These are phyloP conservation scores for Scaeva pyrastri DNA, from an alignment of 2,888 invertebrate species.

Conservation along the genomic window DNA sequence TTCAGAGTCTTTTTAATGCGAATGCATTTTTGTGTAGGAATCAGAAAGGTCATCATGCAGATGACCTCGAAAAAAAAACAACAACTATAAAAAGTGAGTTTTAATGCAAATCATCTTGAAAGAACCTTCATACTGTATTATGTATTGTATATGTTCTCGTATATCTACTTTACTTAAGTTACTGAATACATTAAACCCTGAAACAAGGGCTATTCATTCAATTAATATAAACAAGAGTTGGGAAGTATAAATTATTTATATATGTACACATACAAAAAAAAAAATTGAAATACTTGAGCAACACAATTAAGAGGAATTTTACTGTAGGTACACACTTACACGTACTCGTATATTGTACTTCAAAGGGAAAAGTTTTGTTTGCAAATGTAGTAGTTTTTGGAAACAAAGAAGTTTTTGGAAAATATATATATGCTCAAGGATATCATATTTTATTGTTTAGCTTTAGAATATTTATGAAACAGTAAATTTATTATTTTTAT, in stretches of 20 bases:
- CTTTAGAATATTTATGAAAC: neutral
- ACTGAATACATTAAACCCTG: constrained; percentile 14
- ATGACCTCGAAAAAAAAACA: constrained; percentile 33
- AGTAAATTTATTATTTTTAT: neutral
- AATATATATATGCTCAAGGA: neutral
- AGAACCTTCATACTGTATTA: neutral
- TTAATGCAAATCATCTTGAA: constrained; percentile 51
- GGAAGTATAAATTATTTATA: constrained; percentile 30
- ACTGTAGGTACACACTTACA: neutral
- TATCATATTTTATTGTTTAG: constrained; percentile 18
- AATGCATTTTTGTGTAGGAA: constrained; percentile 38
- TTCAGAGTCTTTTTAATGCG: constrained; percentile 18
- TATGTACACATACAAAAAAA: neutral
- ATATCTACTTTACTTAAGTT: neutral
- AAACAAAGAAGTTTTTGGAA: constrained; percentile 8
- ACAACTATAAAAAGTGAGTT: neutral
- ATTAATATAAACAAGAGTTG: constrained; percentile 47
- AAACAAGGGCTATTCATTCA: constrained; percentile 6
- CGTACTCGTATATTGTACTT: neutral
- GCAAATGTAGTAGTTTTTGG: constrained; percentile 15
- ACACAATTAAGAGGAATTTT: neutral
- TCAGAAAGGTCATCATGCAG: constrained; percentile 6
- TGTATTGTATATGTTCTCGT: too few species aligned
- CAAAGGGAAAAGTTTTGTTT: constrained; percentile 21
- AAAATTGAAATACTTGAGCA: neutral